Conservation (phyloP, 1,140 invertebrate species). For the Sinella curviseta region DNA sequence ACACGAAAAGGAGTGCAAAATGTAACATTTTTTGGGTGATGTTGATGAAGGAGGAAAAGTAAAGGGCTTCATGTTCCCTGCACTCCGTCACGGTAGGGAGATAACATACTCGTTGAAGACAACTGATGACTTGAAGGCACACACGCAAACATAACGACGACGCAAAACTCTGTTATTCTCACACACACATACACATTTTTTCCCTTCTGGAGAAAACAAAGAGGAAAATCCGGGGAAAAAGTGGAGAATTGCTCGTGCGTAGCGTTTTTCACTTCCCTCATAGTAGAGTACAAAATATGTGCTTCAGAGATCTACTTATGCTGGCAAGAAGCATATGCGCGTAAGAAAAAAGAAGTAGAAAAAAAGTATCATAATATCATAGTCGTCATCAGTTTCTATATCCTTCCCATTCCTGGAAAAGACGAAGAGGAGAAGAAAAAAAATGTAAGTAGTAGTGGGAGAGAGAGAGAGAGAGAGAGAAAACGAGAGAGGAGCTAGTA, state of each 20-base stretch:
- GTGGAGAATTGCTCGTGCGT: neutral
- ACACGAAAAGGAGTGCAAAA: too few relatives aligned
- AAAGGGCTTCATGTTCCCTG: neutral
- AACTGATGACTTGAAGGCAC: neutral
- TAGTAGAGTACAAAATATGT: neutral
- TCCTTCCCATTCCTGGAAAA: neutral
- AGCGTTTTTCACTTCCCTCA: neutral
- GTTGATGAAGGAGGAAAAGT: neutral
- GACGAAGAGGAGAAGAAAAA: slow-evolving; percentile 7
- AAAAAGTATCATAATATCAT: neutral
- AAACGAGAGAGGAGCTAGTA: neutral
- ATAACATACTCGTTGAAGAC: neutral
- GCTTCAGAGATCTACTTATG: too few relatives aligned
- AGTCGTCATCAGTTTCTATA: neutral
- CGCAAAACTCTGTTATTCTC: neutral
- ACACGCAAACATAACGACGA: neutral
- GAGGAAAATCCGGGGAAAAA: neutral
- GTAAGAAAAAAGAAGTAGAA: neutral
- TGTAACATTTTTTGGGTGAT: neutral
- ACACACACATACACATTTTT: neutral
- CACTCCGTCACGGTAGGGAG: neutral
- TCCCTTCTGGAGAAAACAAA: neutral
- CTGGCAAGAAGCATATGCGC: too few relatives aligned
- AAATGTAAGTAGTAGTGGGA: neutral
- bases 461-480: neutral